A percentile compares a stretch with the other conserved stretches of the same genome.
Conservation (phyloP, 2,113 vertebrate species). For the Mobula birostris region DNA sequence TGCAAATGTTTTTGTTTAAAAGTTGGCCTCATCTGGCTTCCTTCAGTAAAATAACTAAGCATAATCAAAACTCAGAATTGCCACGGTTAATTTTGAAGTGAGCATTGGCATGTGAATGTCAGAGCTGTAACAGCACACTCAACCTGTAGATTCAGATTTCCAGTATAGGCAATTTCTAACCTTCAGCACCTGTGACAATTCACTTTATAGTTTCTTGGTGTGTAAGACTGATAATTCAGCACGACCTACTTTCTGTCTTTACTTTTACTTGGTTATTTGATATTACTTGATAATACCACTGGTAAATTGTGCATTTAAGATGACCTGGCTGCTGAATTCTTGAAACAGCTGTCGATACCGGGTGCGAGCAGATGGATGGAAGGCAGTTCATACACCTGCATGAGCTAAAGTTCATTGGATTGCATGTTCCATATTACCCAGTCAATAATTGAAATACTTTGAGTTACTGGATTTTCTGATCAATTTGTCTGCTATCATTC, state of each 20-base stretch:
- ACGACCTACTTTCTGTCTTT: neutral
- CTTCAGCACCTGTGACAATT: neutral
- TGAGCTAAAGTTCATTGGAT: neutral
- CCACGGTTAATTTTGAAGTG: neutral
- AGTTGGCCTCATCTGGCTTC: neutral
- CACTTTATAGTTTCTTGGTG: neutral
- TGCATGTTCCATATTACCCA: neutral
- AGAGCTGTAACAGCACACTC: neutral
- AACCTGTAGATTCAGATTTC: neutral
- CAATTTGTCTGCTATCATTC: slow-evolving; percentile 24
- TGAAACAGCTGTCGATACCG: neutral
- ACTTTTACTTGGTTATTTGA: neutral
- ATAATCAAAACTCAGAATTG: neutral
- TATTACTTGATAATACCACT: too few relatives aligned
- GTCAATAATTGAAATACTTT: neutral
- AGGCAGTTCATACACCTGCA: neutral
- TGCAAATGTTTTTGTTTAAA: neutral
- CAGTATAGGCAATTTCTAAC: neutral
- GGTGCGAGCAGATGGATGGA: too few relatives aligned
- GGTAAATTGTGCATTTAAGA: neutral
- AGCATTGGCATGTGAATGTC: neutral
- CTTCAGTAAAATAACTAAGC: neutral
- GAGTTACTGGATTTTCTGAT: neutral
- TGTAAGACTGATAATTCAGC: neutral
- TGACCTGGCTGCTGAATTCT: neutral